These are phyloP conservation scores for Nannoperca australis DNA, from an alignment of 2,797 vertebrate species.

Conservation along the genomic window DNA sequence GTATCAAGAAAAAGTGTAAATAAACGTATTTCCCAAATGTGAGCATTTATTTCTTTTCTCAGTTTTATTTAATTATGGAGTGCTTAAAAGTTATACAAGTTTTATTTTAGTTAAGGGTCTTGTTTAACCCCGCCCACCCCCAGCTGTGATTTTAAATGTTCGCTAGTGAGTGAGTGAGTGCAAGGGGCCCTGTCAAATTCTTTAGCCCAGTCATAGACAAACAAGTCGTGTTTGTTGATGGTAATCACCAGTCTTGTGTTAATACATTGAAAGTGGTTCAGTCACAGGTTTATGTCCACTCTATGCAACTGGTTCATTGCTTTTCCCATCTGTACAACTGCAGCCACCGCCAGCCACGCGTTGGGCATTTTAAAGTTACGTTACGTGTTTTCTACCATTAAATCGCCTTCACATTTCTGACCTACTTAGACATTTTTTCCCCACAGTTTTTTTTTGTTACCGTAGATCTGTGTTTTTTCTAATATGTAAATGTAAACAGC, in stretches of 20 bases:
- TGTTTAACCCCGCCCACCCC: conserved; percentile 29
- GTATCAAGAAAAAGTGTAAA: too few species aligned
- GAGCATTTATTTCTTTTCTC: too few species aligned
- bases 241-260: conserved; percentile 65
- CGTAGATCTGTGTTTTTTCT: background rate
- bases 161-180: conserved; percentile 49
- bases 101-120: conserved; percentile 34
- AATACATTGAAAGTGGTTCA: conserved; percentile 58
- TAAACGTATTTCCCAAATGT: too few species aligned
- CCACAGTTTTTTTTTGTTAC: background rate
- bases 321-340: background rate
- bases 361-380: background rate
- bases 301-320: background rate
- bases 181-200: conserved; percentile 63
- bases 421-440: background rate
- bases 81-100: conserved; percentile 23
- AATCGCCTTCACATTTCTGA: background rate
- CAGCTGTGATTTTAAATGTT: conserved; percentile 63
- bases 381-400: background rate
- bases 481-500: background rate
- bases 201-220: conserved; percentile 72
- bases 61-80: too few species aligned
- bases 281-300: conserved; percentile 50
- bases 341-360: background rate
- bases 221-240: conserved; percentile 70